Percentiles rank a stretch among this genome's conserved stretches.
These are phyloP conservation scores for Chloroceryle inda DNA, from an alignment of 2,797 vertebrate species.

Conservation along the genomic window DNA sequence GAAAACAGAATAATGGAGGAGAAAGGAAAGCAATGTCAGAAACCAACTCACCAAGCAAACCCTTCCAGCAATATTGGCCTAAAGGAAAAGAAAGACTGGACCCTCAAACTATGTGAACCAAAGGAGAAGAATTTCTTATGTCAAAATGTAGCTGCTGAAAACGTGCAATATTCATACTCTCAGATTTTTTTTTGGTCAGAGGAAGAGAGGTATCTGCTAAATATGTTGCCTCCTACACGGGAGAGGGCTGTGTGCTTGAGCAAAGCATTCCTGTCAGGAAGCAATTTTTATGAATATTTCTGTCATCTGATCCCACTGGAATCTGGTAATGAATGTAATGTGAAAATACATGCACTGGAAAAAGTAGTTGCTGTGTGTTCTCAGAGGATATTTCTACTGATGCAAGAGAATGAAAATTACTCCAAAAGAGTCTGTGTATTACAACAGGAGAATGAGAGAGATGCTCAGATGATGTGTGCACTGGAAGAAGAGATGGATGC, in stretches of 20 bases:
- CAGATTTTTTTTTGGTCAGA: background rate
- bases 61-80: background rate
- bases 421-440: background rate
- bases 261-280: background rate
- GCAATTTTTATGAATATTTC: background rate
- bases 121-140: background rate
- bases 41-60: background rate
- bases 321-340: background rate
- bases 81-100: background rate
- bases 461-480: slow-evolving; percentile 62
- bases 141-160: background rate
- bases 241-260: background rate
- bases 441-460: slow-evolving; percentile 72
- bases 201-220: background rate
- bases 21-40: background rate
- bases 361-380: background rate
- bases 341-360: background rate
- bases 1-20: background rate
- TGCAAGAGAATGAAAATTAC: background rate
- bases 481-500: slow-evolving; percentile 74
- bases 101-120: background rate
- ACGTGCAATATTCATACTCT: fast-evolving
- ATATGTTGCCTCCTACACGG: background rate
- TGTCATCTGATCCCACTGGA: background rate
- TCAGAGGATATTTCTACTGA: slow-evolving; percentile 6